Percentiles rank a stretch among this genome's conserved stretches.
Evolutionary conservation across 2,113 vertebrate genomes (phyloP).

Genomic region (Sporophila hypoxantha): DNA sequence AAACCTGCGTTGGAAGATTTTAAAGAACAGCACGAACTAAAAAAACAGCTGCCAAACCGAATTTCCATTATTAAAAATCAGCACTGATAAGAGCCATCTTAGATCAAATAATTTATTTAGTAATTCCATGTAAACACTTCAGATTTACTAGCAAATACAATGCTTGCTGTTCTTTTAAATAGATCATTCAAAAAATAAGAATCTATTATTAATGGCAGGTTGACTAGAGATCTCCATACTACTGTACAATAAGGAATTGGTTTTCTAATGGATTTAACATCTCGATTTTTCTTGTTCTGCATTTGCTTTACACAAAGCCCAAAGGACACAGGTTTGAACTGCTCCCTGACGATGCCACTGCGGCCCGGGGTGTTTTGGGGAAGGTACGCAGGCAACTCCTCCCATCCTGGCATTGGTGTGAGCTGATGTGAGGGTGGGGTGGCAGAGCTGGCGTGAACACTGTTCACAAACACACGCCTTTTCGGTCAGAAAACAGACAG

Average conservation of each 20-base stretch:
- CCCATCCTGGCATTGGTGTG: slow-evolving; percentile 36
- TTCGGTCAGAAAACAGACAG: slow-evolving; percentile 59
- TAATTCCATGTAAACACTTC: slow-evolving; percentile 62
- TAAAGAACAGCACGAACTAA: slow-evolving; percentile 38
- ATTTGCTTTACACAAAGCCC: slow-evolving; percentile 55
- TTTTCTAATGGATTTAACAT: slow-evolving; percentile 52
- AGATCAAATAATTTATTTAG: slow-evolving; percentile 66
- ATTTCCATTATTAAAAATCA: slow-evolving; percentile 59
- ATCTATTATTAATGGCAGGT: slow-evolving; percentile 63
- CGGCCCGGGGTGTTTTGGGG: slow-evolving; percentile 28
- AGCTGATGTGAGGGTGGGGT: slow-evolving; percentile 49
- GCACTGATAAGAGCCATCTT: slow-evolving; percentile 57
- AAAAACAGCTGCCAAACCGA: slow-evolving; percentile 16
- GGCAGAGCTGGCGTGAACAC: slow-evolving; percentile 41
- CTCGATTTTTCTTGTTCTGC: slow-evolving; percentile 40
- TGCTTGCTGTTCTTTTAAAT: slow-evolving; percentile 58
- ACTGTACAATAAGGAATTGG: slow-evolving; percentile 54
- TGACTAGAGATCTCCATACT: slow-evolving; percentile 62
- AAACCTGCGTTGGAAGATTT: not conserved
- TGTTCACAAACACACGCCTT: slow-evolving; percentile 46
- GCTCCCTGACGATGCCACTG: slow-evolving; percentile 48
- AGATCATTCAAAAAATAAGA: slow-evolving; percentile 67
- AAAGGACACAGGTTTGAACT: slow-evolving; percentile 44
- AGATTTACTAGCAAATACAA: slow-evolving; percentile 66
- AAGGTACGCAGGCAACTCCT: slow-evolving; percentile 43